Percentiles rank a stretch among this genome's conserved stretches.
These are phyloP conservation scores for Rotaria magnacalcarata DNA, from an alignment of 2,888 invertebrate species.

Conservation along the genomic window DNA sequence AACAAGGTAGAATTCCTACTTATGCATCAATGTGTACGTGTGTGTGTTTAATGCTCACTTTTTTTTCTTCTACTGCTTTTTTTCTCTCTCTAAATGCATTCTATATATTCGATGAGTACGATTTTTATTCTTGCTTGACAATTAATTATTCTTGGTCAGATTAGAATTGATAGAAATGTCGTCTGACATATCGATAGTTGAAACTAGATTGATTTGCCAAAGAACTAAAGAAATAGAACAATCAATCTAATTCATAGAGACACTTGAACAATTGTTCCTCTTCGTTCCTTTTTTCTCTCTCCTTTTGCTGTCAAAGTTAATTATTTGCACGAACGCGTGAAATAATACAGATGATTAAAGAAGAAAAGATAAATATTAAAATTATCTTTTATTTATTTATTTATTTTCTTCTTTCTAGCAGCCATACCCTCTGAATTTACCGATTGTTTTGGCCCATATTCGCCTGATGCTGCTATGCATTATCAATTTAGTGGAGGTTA, in stretches of 20 bases:
- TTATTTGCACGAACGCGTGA: slow-evolving; percentile 29
- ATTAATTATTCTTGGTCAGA: neutral
- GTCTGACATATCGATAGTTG: neutral
- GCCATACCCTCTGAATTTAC: slow-evolving; percentile 10
- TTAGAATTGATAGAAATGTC: neutral
- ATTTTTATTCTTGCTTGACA: neutral
- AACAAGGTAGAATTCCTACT: slow-evolving; percentile 21
- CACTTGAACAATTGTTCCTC: slow-evolving; percentile 24
- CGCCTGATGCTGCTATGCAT: slow-evolving; percentile 28
- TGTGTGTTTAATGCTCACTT: neutral
- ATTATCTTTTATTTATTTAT: neutral
- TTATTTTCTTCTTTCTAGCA: neutral
- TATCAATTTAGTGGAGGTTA: slow-evolving; percentile 19
- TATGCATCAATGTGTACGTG: slow-evolving; percentile 10
- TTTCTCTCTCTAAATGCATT: neutral
- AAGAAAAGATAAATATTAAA: neutral
- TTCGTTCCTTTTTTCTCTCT: neutral
- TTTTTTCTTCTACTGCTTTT: neutral
- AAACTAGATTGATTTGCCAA: slow-evolving; percentile 8
- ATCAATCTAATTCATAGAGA: neutral
- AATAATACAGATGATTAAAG: slow-evolving; percentile 17
- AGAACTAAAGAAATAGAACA: neutral
- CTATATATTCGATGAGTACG: neutral
- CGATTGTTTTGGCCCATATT: slow-evolving; percentile 26
- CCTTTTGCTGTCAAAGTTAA: slow-evolving; percentile 28